These are phyloP conservation scores for Agrotis puta DNA, from an alignment of 2,888 invertebrate species.

Conservation along the genomic window DNA sequence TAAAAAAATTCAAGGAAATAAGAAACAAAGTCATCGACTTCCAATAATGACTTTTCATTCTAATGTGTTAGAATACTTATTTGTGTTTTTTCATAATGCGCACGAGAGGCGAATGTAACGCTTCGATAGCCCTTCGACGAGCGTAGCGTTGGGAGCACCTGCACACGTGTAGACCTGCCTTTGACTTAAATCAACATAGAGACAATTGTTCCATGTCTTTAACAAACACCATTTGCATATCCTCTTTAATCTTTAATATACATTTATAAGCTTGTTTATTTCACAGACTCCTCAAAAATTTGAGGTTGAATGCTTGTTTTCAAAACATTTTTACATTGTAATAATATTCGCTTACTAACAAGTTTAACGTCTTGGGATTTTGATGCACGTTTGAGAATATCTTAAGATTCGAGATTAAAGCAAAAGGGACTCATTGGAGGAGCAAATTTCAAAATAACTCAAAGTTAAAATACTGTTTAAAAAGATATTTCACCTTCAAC, in stretches of 20 bases:
- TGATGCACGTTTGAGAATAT: slow-evolving; percentile 46
- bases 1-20: not conserved
- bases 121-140: no score
- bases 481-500: slow-evolving; percentile 7
- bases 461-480: slow-evolving; percentile 1
- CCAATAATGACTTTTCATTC: no score
- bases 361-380: slow-evolving; percentile 43
- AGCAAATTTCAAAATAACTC: slow-evolving; percentile 15
- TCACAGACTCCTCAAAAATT: slow-evolving; percentile 37
- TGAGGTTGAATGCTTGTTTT: slow-evolving; percentile 43
- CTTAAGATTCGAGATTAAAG: slow-evolving; percentile 32
- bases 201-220: slow-evolving; percentile 26
- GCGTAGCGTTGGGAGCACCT: no score
- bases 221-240: slow-evolving; percentile 44
- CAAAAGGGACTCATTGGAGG: slow-evolving; percentile 13
- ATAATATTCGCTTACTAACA: slow-evolving; percentile 47
- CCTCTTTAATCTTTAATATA: slow-evolving; percentile 25
- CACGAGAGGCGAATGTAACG: no score
- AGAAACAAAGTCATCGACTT: no score
- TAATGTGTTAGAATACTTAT: no score
- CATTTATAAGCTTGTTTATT: slow-evolving; percentile 35
- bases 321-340: slow-evolving; percentile 59
- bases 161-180: no score
- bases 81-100: no score
- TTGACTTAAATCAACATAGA: slow-evolving; percentile 15